Evolutionary conservation across 92 coral and sea anemone genomes (phyloP).

Genomic region (Chrysogorgia sp.): DNA sequence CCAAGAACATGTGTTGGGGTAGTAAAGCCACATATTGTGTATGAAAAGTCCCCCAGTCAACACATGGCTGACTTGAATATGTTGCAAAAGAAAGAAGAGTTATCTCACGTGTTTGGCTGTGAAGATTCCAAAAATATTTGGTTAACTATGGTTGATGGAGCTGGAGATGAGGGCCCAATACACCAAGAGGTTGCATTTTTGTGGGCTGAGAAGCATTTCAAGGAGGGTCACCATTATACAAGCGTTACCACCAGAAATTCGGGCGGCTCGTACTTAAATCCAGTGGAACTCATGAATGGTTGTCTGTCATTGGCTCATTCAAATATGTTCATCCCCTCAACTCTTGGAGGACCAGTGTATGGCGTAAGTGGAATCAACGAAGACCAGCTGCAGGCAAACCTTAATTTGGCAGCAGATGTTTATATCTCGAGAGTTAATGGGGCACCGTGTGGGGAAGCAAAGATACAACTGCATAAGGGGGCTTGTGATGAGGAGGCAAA

Average conservation of each 20-base stretch:
- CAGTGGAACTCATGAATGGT: conserved; percentile 50
- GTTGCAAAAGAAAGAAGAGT: no score
- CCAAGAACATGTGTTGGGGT: no score
- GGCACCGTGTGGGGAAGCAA: conserved; percentile 55
- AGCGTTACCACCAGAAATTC: conserved; percentile 49
- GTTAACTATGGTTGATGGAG: conserved; percentile 34
- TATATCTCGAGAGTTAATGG: conserved; percentile 43
- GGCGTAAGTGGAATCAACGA: conserved; percentile 35
- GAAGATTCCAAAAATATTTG: no score
- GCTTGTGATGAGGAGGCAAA: conserved; percentile 18
- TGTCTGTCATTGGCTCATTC: conserved; percentile 27
- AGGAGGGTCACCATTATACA: conserved; percentile 21
- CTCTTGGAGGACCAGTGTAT: conserved; percentile 43
- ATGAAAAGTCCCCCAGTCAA: no score
- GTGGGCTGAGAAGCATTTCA: conserved; percentile 18
- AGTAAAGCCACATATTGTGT: no score
- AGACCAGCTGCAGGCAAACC: conserved; percentile 43
- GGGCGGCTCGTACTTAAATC: conserved; percentile 58
- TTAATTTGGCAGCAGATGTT: conserved; percentile 48
- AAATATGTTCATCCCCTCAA: conserved; percentile 51
- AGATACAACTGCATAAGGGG: conserved; percentile 46
- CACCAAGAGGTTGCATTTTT: conserved; percentile 26
- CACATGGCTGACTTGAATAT: no score
- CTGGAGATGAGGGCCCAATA: conserved; percentile 36
- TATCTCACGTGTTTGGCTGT: no score